Conservation (phyloP, 2,888 invertebrate species). For the Octonoba sinensis region DNA sequence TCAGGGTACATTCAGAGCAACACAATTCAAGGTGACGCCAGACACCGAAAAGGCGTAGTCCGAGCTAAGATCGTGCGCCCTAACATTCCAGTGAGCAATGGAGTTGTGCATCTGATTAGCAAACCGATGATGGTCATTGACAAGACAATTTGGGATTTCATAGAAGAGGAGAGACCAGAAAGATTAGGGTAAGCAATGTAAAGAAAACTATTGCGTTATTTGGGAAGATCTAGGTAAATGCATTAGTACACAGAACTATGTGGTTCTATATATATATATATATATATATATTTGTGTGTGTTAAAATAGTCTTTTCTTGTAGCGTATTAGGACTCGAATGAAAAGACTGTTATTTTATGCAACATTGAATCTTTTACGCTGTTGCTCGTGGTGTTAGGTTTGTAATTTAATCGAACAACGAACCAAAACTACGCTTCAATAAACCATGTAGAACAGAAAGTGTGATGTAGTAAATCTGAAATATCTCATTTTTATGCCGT, state of each 20-base stretch:
- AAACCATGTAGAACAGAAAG: no score
- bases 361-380: no score
- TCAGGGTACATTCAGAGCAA: slow-evolving; percentile 77
- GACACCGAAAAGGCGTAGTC: slow-evolving; percentile 86
- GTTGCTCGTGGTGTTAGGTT: no score
- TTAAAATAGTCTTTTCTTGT: no score
- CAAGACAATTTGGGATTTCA: slow-evolving; percentile 85
- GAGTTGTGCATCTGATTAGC: slow-evolving; percentile 92
- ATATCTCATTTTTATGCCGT: no score
- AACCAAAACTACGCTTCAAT: no score
- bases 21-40: slow-evolving; percentile 66
- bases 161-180: slow-evolving; percentile 76
- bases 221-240: background rate
- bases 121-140: slow-evolving; percentile 92
- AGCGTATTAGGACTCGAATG: no score
- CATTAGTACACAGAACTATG: background rate
- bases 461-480: no score
- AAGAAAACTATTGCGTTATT: background rate
- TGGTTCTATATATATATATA: background rate
- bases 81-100: slow-evolving; percentile 92
- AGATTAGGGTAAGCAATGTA: slow-evolving; percentile 32
- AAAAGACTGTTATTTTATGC: no score
- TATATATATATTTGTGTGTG: background rate
- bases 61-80: slow-evolving; percentile 88
- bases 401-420: no score